Evolutionary conservation across 2,888 invertebrate genomes (phyloP), one percentile per base, ranked within the genome.

Genomic region (Eristalis intricaria): DNA sequence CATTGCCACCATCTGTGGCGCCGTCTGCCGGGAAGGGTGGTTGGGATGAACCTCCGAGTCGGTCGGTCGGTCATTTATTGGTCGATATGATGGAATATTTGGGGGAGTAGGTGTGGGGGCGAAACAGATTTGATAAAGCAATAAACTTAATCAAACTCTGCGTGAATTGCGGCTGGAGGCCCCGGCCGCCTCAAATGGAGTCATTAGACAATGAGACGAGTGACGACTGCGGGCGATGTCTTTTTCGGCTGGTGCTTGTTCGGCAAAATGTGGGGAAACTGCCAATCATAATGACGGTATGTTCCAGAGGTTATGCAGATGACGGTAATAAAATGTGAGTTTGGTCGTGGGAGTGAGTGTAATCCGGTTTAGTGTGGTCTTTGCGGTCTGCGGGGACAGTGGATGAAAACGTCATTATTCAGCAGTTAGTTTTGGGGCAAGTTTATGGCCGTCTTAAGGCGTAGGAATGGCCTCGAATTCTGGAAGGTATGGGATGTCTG

Each of bases 101-200:
- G 74, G 76, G 11, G 13, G 40, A n/a, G 32, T 0, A 4, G 32
- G 32, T 7, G 32, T 7, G 32, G 32, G 32, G 8, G 7, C 19
- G 50, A 19, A 50, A 65, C 86, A 74, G 77, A 78, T 86, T 86
- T 86, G 82, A 86, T 86, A 86, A 86, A 86, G 82, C 75, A 82
- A 82, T 86, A 68, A 78, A 86, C 86, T 86, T 82, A 86, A 86
- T 86, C 82, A 86, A 86, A 78, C 32, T 69, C 23, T 70, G 74
- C 69, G 68, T 78, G 74, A 40, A 70, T 56, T 40, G 4, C n/a
- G 15, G 32, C 71, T 66, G 75, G 70, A 75, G 61, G 26, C 66
- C 38, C 19, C 19, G 71, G 78, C 60, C n/a, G 4, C 35, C 70
- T 63, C 82, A 82, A 82, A 82, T 86, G 82, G 74, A 78, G 74